Evolutionary conservation across 2,113 vertebrate species (phyloP), one percentile per base, ranked within the genome.

Genomic region (Raja brachyura): DNA sequence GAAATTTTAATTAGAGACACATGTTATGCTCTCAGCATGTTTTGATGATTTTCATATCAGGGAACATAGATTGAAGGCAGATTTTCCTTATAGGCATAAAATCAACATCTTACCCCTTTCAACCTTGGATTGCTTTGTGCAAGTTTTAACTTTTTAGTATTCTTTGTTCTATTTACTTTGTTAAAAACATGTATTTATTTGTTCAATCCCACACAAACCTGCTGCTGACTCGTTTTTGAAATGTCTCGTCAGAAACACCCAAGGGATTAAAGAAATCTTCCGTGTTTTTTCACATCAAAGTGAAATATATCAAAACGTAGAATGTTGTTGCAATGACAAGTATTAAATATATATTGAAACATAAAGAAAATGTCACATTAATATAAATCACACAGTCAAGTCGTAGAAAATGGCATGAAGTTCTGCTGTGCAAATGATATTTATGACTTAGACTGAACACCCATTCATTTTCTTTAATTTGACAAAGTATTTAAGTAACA

Each of bases 251-350:
- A 92, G 90, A 92, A 92, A 92, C 25, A 31, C 68, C 68, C 22
- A 92, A 48, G 68, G 68, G 90, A 73, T 73, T 48, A 73, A 25
- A 92, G 22, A 92, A 92, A 92, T 74, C 18, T 70, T 28, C 16
- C 11, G 14, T 73, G 68, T 92, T 92, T 48, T 73, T 73, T 73
- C 33, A 54, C 90, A 92, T 92, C 33, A 73, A 92, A 73, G 68
- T 39, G 54, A 54, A 73, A 73, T 74, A 92, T 31, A 92, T 92
- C 90, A 92, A 73, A 73, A 92, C 73, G 68, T 92, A 39, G 33
- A 92, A 92, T 92, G 39, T 54, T 73, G 90, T 92, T 63, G 70
- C 31, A 92, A 73, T 92, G 90, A 92, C 88, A 92, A 85, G 54
- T 54, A 92, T 92, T 92, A 74, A 92, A 68, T 70, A 92, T 73